A percentile compares a stretch with the other conserved stretches of the same genome.
These are phyloP conservation scores for Syrmaticus mikado DNA, from an alignment of 2,113 vertebrate species.

Conservation along the genomic window DNA sequence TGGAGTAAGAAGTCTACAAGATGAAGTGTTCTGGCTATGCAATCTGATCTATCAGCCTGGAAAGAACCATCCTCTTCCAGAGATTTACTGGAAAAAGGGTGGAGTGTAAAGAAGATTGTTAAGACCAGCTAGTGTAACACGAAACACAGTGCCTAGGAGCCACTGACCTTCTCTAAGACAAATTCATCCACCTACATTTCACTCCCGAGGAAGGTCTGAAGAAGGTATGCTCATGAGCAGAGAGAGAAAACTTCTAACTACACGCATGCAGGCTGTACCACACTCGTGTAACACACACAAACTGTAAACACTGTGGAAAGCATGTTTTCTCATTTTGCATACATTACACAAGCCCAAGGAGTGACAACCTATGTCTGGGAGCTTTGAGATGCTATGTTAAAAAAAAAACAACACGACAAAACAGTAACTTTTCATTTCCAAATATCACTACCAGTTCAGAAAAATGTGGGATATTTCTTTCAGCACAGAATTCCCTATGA, in stretches of 20 bases:
- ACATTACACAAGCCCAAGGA: background rate
- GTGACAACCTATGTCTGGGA: background rate
- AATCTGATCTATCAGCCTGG: background rate
- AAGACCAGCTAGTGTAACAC: background rate
- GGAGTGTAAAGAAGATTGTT: background rate
- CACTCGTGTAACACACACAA: background rate
- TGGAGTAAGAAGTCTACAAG: background rate
- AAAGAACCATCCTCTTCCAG: background rate
- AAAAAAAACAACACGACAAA: background rate
- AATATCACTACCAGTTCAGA: background rate
- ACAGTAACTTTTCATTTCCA: background rate
- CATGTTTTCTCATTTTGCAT: background rate
- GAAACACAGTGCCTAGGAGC: background rate
- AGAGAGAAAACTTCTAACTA: background rate
- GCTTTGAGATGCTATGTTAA: background rate
- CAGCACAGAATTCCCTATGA: background rate
- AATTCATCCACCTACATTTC: background rate
- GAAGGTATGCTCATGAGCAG: background rate
- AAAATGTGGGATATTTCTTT: background rate
- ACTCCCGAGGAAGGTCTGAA: background rate
- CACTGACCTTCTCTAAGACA: background rate
- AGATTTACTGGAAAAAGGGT: background rate
- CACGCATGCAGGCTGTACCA: background rate
- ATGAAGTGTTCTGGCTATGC: background rate
- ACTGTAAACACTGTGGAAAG: background rate